Evolutionary conservation across 2,797 vertebrate genomes (phyloP), one percentile per base, ranked within the genome.

Genomic region (Somateria mollissima): DNA sequence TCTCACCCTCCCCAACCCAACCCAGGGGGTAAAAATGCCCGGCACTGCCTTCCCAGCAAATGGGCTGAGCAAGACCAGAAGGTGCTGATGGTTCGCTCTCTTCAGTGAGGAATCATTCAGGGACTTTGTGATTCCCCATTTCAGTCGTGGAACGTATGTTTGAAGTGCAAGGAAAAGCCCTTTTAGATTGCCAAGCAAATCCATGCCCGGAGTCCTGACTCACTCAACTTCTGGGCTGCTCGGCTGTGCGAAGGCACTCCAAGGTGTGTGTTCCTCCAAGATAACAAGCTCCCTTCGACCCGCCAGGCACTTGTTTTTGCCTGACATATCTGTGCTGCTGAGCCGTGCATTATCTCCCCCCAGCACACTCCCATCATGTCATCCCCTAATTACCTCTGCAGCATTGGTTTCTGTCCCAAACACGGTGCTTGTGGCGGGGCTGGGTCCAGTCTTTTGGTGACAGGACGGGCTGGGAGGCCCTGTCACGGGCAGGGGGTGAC

Each of bases 121-220:
- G 64, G 41, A 67, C 73, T 53, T 88, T 45, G 72, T 62, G 49
- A 47, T 18, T 79, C 93, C 45, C 8, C 54, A 6, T 91, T 92
- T 94, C 66, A 37, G 1, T 88, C 37, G 51, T 69, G 66, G 37
- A 85, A 37, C 22, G 0, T 64, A 5, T 73, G 69, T 81, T 81
- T 95, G 54, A 95, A 78, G 71, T 88, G 62, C 4, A 6, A 81
- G 86, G 81, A 76, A 93, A 90, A 94, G 45, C 45, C 62, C 70
- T 83, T 91, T 60, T 82, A 80, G 60, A n/a, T 66, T 94, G 76
- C 87, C 54, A 83, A 89, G 87, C 90, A 95, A 90, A 96, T 94
- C 79, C 18, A 6, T 85, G 94, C 78, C 85, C 4, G 1, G 57
- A 95, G 80, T 89, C 85, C 73, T 84, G 77, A 84, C 75, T 95